These are phyloP conservation scores for Meganola albula DNA, from an alignment of 2,888 invertebrate species.

Conservation along the genomic window DNA sequence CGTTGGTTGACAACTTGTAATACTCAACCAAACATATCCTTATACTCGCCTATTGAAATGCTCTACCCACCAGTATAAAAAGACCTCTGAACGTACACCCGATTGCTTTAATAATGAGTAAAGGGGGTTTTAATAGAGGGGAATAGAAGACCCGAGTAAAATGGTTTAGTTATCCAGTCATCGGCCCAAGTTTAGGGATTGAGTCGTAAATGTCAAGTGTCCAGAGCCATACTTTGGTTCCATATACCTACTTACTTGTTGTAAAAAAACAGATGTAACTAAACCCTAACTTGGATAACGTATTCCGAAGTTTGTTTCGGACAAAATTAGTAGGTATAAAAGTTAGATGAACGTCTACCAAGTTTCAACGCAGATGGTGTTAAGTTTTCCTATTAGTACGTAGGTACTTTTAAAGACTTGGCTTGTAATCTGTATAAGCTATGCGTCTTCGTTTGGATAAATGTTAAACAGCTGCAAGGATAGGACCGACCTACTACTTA, in stretches of 20 bases:
- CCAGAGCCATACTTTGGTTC: constrained; percentile 59
- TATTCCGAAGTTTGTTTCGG: constrained; percentile 42
- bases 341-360: constrained; percentile 48
- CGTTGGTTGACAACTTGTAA: constrained; percentile 60
- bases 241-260: constrained; percentile 58
- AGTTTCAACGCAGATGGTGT: constrained; percentile 35
- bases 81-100: constrained; percentile 39
- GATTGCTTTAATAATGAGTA: constrained; percentile 17
- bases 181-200: constrained; percentile 67
- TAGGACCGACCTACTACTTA: constrained; percentile 6
- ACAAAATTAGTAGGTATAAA: constrained; percentile 41
- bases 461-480: constrained; percentile 21
- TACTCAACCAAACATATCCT: constrained; percentile 59
- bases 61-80: constrained; percentile 39
- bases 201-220: constrained; percentile 74
- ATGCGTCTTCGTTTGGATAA: constrained; percentile 20
- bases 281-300: constrained; percentile 46
- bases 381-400: constrained; percentile 49
- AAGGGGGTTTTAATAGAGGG: no score
- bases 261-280: constrained; percentile 44
- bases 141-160: constrained; percentile 54
- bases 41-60: constrained; percentile 58
- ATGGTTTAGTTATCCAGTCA: constrained; percentile 52
- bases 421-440: constrained; percentile 26
- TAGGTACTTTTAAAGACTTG: no score